Conservation (phyloP, 92 coral and sea anemone genomes). For the Palythoa grandiflora region DNA sequence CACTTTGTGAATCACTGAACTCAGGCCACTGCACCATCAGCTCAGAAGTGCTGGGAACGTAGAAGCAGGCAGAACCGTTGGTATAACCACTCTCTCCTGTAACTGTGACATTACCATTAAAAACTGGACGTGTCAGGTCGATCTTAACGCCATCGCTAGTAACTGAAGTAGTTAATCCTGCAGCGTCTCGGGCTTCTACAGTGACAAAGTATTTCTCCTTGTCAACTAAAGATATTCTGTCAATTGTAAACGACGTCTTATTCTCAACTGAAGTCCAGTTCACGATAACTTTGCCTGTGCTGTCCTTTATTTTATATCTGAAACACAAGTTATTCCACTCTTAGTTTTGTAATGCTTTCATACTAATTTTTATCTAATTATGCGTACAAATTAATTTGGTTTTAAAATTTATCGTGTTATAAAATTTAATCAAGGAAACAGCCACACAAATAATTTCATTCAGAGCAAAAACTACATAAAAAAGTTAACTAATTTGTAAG, state of each 20-base stretch:
- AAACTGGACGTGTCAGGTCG: constrained; percentile 89
- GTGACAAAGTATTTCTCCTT: constrained; percentile 78
- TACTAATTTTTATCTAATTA: too few relatives aligned
- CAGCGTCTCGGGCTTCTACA: constrained; percentile 83
- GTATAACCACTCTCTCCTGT: constrained; percentile 64
- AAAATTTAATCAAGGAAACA: too few relatives aligned
- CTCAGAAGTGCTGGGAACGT: constrained; percentile 68
- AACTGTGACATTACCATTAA: constrained; percentile 77
- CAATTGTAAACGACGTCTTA: constrained; percentile 63
- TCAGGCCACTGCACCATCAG: constrained; percentile 77
- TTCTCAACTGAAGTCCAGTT: constrained; percentile 85
- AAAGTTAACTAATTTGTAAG: too few relatives aligned
- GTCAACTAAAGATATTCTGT: constrained; percentile 62
- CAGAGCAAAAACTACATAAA: too few relatives aligned
- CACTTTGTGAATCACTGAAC: constrained; percentile 84
- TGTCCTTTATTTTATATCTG: constrained; percentile 74
- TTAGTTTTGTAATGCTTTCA: neutral
- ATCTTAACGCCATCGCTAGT: constrained; percentile 80
- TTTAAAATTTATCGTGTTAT: too few relatives aligned
- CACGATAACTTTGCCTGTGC: constrained; percentile 49
- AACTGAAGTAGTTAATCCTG: constrained; percentile 69
- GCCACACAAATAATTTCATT: too few relatives aligned
- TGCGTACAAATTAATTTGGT: too few relatives aligned
- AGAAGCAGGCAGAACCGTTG: constrained; percentile 76
- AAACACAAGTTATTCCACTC: neutral